Evolutionary conservation across 2,113 vertebrate species (phyloP), one percentile per base, ranked within the genome.

Genomic region (Patagioenas fasciata): DNA sequence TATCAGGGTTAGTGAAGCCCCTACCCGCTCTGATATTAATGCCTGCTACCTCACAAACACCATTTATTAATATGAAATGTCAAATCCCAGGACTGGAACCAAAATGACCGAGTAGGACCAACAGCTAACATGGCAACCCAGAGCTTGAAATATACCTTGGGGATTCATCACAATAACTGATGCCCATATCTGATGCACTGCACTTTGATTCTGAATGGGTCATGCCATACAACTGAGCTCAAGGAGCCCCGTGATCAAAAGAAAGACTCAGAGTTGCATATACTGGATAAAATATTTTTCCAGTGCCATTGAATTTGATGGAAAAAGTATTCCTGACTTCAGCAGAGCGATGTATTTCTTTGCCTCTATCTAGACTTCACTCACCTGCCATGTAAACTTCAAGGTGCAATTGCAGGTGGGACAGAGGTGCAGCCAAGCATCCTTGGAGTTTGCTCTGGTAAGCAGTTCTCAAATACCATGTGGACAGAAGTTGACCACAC

Each of bases 21-120:
- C 15, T 69, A 74, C 16, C 62, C 36, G 25, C 58, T 88, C 81
- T 65, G 36, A 48, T 74, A 85, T 62, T 85, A 94, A 80, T 88
- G 71, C 47, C 77, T 56, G 66, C 72, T 70, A 28, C 71, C 72
- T 88, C 23, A 8, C 53, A 92, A 74, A 78, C 69, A 85, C 67
- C 19, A 40, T 72, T 96, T 92, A 51, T 58, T 87, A 94, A 56
- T 83, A 94, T 19, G 42, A 94, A 93, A 93, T 57, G 48, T 85
- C 88, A 93, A 80, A 85, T 64, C 15, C 69, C 50, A 78, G 51
- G 93, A 78, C 48, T 57, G 51, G 79, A 93, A 84, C 60, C 80
- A 93, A 77, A 90, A 73, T 61, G 23, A 65, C 32, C 38, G 36
- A 80, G 78, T 5, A 81, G 64, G 47, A 83, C 60, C 26, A 66